Percentiles rank a stretch among this genome's conserved stretches.
Evolutionary conservation across 2,113 vertebrate species (phyloP).

Genomic region (Eretmochelys imbricata): DNA sequence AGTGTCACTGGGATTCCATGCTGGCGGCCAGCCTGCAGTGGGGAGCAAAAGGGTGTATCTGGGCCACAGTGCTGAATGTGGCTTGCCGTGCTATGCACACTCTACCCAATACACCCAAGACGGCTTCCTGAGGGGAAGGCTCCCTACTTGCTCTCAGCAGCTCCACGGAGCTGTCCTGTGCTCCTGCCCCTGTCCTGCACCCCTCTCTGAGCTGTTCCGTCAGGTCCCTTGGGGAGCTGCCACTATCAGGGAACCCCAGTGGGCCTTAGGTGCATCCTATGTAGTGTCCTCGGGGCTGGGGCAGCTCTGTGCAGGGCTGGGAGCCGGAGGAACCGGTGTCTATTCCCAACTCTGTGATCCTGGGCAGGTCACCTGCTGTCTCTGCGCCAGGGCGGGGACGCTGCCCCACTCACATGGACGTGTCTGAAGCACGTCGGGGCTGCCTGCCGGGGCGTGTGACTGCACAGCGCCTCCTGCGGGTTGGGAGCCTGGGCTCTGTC

Average conservation of each 20-base stretch:
- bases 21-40: no score
- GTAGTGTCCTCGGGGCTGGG: background rate
- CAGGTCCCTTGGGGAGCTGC: background rate
- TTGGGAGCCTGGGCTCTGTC: no score
- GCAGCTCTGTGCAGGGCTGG: background rate
- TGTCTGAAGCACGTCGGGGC: background rate
- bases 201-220: no score
- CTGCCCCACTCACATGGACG: background rate
- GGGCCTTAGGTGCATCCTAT: background rate
- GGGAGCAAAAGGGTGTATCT: no score
- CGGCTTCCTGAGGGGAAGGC: background rate
- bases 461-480: background rate
- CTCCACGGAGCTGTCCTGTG: background rate
- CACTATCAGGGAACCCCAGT: background rate
- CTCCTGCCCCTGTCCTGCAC: no score
- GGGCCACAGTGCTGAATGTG: no score
- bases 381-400: background rate
- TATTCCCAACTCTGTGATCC: background rate
- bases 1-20: no score
- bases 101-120: background rate
- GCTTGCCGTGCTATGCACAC: background rate
- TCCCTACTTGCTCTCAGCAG: background rate
- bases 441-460: background rate
- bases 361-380: background rate
- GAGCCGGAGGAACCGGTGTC: background rate